phyloP scores from a whole-genome alignment of 2,888 invertebrate species.

The Adelphocoris suturalis region DNA sequence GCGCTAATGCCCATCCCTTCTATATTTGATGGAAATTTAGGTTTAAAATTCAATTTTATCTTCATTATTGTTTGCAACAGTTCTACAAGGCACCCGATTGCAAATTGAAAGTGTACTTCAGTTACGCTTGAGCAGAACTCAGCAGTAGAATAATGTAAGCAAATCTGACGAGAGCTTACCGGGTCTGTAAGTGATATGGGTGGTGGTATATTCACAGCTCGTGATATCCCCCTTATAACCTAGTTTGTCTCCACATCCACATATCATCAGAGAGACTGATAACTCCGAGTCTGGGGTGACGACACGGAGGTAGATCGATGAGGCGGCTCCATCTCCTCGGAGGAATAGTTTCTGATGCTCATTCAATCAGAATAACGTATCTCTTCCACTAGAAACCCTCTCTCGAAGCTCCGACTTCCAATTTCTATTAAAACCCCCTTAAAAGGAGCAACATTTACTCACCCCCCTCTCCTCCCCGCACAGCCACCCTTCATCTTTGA shows the following conservation, averaged over 20 bases:
- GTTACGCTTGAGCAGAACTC: too few species aligned
- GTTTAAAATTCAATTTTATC: too few species aligned
- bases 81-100: too few species aligned
- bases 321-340: not conserved
- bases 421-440: constrained; percentile 32
- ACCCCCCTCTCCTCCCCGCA: not conserved
- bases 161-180: too few species aligned
- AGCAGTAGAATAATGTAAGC: too few species aligned
- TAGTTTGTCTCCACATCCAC: constrained; percentile 5
- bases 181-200: too few species aligned
- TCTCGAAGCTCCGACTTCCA: not conserved
- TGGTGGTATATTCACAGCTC: not conserved
- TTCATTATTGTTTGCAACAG: too few species aligned
- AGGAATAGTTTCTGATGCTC: constrained; percentile 39
- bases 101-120: too few species aligned
- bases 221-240: not conserved
- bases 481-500: not conserved
- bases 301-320: constrained; percentile 23
- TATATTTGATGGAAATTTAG: too few species aligned
- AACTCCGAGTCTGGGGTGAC: not conserved
- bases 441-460: constrained; percentile 26
- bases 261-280: constrained; percentile 13
- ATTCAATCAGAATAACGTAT: constrained; percentile 39
- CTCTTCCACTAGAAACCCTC: constrained; percentile 19
- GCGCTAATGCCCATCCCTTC: too few species aligned